phyloP scores from a whole-genome alignment of 2,113 vertebrate genomes.

The Pteronura brasiliensis region DNA sequence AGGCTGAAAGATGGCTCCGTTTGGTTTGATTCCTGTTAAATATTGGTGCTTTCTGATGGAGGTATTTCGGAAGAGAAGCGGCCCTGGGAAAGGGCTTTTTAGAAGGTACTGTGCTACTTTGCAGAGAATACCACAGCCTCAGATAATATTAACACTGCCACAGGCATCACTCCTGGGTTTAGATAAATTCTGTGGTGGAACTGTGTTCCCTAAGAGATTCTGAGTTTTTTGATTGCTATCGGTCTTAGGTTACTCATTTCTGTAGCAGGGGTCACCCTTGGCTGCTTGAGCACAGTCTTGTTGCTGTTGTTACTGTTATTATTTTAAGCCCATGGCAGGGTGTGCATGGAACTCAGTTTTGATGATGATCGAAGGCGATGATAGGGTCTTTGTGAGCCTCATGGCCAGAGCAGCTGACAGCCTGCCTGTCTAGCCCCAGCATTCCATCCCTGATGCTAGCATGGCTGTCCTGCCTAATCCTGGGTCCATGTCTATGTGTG shows the following conservation, averaged over 20 bases:
- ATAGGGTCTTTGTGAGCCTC: fast-evolving
- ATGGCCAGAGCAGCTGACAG: neutral
- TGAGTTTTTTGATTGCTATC: neutral
- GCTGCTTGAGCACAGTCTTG: neutral
- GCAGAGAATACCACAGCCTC: neutral
- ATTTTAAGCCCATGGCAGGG: neutral
- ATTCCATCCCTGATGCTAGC: neutral
- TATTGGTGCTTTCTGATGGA: neutral
- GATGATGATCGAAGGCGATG: neutral
- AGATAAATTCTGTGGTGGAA: neutral
- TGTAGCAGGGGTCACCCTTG: neutral
- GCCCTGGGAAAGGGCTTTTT: neutral
- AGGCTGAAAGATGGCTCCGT: neutral
- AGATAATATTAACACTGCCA: neutral
- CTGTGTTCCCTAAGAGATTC: neutral
- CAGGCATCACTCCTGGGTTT: neutral
- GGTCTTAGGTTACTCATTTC: neutral
- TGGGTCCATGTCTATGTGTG: neutral
- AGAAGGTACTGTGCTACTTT: neutral
- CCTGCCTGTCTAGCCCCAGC: neutral
- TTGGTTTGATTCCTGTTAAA: neutral
- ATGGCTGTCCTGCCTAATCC: neutral
- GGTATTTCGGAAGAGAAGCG: neutral
- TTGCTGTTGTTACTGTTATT: neutral
- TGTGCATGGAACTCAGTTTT: neutral